Percentiles rank a stretch among this genome's conserved stretches.
These are phyloP conservation scores for Phalacrocorax pelagicus DNA, from an alignment of 2,113 vertebrate genomes.

Conservation along the genomic window DNA sequence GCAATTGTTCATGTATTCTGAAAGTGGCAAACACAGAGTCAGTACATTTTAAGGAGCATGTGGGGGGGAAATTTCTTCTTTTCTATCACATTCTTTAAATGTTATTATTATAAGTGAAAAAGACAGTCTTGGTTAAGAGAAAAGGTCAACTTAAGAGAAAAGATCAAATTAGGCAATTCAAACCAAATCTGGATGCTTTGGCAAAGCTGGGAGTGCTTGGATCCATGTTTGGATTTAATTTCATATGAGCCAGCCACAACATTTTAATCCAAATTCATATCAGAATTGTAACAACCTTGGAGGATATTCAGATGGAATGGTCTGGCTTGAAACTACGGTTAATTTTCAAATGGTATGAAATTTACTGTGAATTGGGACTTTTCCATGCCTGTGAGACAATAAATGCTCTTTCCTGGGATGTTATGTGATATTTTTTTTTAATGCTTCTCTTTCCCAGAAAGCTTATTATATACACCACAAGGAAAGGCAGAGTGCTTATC, in stretches of 20 bases:
- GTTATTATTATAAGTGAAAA: not conserved
- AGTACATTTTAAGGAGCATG: not conserved
- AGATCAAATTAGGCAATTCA: not conserved
- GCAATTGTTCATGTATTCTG: not conserved
- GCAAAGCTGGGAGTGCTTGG: not conserved
- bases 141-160: not conserved
- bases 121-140: not conserved
- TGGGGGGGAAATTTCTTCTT: not conserved
- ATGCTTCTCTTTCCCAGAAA: not conserved
- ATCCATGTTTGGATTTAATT: not conserved
- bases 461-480: not conserved
- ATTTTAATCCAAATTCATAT: slow-evolving; percentile 20
- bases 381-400: not conserved
- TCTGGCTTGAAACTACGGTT: not conserved
- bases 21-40: not conserved
- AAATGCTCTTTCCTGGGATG: not conserved
- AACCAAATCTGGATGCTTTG: not conserved
- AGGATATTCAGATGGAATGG: slow-evolving; percentile 1
- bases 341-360: not conserved
- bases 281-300: not conserved
- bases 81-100: not conserved
- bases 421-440: not conserved
- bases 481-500: not conserved
- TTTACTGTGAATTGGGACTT: not conserved
- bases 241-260: slow-evolving; percentile 4